A percentile compares a stretch with the other conserved stretches of the same genome.
Evolutionary conservation across 2,888 invertebrate species (phyloP).

Genomic region (Rhorus exstirpatorius): DNA sequence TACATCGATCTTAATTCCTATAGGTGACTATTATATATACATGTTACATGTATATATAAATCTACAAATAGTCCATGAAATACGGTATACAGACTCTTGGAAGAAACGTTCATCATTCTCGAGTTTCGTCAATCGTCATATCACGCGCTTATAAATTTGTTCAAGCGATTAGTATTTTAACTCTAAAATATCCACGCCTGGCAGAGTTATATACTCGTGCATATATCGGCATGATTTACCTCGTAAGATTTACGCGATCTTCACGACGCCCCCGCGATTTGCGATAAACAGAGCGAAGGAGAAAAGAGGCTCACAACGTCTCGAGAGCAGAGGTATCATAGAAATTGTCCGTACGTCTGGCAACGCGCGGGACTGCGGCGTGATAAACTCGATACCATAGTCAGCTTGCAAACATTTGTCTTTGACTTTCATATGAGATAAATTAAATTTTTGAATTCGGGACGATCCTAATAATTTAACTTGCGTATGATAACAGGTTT

Average conservation of each 20-base stretch:
- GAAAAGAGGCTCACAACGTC: not conserved
- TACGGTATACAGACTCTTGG: constrained; percentile 8
- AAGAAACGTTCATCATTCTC: constrained; percentile 5
- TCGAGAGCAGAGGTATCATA: not conserved
- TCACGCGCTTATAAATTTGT: constrained; percentile 45
- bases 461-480: not conserved
- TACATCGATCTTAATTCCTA: constrained; percentile 14
- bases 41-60: not conserved
- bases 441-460: not conserved
- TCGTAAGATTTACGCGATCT: not conserved
- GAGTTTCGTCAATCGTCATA: not conserved
- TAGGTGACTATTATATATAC: not conserved
- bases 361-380: not conserved
- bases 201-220: not conserved
- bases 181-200: not conserved
- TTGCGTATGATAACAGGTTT: not conserved
- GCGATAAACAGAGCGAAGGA: not conserved
- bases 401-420: constrained; percentile 1
- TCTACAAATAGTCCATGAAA: not conserved
- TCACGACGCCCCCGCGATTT: not conserved
- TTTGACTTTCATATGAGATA: not conserved
- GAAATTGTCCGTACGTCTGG: not conserved
- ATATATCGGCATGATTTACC: not conserved
- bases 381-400: not conserved
- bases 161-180: constrained; percentile 23